These are phyloP conservation scores for Tadarida brasiliensis DNA, from an alignment of 2,797 vertebrate genomes.

Conservation along the genomic window DNA sequence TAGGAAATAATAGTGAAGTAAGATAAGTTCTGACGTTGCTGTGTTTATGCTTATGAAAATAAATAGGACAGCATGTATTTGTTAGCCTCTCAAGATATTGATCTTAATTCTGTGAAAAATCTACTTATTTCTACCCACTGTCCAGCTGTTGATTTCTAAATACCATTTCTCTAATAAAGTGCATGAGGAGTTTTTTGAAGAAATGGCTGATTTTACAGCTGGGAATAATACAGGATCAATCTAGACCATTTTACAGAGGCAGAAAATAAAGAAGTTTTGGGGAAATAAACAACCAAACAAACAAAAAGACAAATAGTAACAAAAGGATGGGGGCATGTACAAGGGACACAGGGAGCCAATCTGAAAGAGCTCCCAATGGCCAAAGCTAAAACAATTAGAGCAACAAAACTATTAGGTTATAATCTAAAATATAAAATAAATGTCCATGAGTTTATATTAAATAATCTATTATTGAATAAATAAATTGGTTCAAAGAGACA, in stretches of 20 bases:
- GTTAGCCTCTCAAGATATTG: neutral
- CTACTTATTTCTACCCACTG: neutral
- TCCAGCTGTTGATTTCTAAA: neutral
- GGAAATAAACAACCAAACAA: neutral
- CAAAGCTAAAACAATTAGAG: neutral
- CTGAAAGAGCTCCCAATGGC: neutral
- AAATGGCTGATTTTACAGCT: neutral
- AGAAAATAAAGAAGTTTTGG: neutral
- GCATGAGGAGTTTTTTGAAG: neutral
- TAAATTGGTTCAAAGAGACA: neutral
- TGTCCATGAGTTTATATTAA: neutral
- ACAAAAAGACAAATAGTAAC: constrained; percentile 9
- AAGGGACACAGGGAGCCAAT: neutral
- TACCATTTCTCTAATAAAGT: neutral
- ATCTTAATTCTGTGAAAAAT: neutral
- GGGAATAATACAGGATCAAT: neutral
- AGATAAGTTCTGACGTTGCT: neutral
- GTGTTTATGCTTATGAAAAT: constrained; percentile 5
- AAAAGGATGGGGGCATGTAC: neutral
- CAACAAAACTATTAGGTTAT: neutral
- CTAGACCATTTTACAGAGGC: neutral
- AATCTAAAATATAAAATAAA: neutral
- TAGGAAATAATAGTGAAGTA: neutral
- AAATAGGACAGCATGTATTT: neutral
- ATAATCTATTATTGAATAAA: neutral